These are phyloP conservation scores for Scophthalmus maximus DNA, from an alignment of 2,113 vertebrate species.

Conservation along the genomic window DNA sequence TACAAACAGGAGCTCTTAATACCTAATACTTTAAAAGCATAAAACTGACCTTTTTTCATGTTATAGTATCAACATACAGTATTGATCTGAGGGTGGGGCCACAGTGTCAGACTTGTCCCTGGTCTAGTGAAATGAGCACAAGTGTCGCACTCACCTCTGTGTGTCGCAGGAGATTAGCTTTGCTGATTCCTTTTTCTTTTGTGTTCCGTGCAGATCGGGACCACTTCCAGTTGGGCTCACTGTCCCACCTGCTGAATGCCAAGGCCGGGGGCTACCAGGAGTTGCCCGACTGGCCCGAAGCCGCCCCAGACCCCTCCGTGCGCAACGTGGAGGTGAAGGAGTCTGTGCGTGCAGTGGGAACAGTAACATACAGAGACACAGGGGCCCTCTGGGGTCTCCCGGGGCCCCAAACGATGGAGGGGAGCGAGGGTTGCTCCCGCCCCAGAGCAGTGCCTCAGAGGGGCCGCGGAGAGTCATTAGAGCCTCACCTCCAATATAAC, in stretches of 20 bases:
- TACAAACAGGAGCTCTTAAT: too few relatives aligned
- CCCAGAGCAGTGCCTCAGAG: conserved; percentile 68
- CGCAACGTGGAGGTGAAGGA: conserved; percentile 98
- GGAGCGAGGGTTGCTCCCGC: conserved; percentile 66
- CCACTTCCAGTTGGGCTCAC: conserved; percentile 96
- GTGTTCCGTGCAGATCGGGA: conserved; percentile 90
- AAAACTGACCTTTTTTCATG: too few relatives aligned
- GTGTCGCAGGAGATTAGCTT: not conserved
- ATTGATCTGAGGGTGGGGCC: too few relatives aligned
- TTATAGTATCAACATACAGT: too few relatives aligned
- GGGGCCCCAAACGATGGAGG: conserved; percentile 50
- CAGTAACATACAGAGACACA: conserved; percentile 83
- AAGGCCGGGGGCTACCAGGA: conserved; percentile 98
- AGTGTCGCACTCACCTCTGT: not conserved
- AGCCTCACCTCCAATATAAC: conserved; percentile 44
- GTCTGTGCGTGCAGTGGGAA: conserved; percentile 87
- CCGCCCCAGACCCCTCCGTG: conserved; percentile 96
- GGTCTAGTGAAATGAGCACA: too few relatives aligned
- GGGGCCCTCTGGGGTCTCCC: conserved; percentile 65
- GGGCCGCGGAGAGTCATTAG: conserved; percentile 45
- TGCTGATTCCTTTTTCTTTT: not conserved
- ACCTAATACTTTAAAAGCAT: too few relatives aligned
- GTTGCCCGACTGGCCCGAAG: conserved; percentile 94
- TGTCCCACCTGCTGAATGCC: conserved; percentile 96
- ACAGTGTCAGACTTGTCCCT: too few relatives aligned